A percentile compares a stretch with the other conserved stretches of the same genome.
phyloP scores from a whole-genome alignment of 2,888 invertebrate species.

The Ochlodes sylvanus region DNA sequence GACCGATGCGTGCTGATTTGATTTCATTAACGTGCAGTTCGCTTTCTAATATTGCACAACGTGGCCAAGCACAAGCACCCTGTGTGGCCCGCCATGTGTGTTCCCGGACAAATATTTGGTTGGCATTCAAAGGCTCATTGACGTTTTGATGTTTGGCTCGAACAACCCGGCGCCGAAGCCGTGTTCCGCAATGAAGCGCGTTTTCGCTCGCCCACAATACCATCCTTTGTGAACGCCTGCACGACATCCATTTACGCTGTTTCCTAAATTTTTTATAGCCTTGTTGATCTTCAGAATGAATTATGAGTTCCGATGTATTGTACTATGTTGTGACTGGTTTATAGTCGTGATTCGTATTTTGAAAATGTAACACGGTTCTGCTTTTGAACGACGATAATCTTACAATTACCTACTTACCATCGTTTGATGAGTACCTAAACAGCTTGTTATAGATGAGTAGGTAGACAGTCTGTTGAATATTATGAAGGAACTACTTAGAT shows the following conservation, averaged over 20 bases:
- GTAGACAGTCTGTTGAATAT: too few species aligned
- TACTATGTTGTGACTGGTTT: slow-evolving; percentile 65
- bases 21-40: slow-evolving; percentile 55
- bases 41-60: slow-evolving; percentile 71
- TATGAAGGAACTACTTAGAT: too few species aligned
- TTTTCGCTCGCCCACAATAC: slow-evolving; percentile 55
- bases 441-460: too few species aligned
- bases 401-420: too few species aligned
- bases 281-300: slow-evolving; percentile 75
- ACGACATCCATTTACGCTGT: slow-evolving; percentile 59
- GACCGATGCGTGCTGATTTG: slow-evolving; percentile 68
- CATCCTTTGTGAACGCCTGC: slow-evolving; percentile 57
- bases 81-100: slow-evolving; percentile 81
- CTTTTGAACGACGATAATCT: too few species aligned
- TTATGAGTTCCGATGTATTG: slow-evolving; percentile 68
- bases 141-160: slow-evolving; percentile 69
- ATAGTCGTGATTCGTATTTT: slow-evolving; percentile 2
- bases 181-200: slow-evolving; percentile 48
- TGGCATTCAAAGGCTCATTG: slow-evolving; percentile 75
- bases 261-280: slow-evolving; percentile 63
- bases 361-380: background rate
- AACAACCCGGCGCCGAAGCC: slow-evolving; percentile 70
- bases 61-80: slow-evolving; percentile 62
- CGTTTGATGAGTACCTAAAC: too few species aligned
- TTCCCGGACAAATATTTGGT: slow-evolving; percentile 76